phyloP scores from a whole-genome alignment of 1,140 invertebrate species.

The Archegozetes longisetosus region DNA sequence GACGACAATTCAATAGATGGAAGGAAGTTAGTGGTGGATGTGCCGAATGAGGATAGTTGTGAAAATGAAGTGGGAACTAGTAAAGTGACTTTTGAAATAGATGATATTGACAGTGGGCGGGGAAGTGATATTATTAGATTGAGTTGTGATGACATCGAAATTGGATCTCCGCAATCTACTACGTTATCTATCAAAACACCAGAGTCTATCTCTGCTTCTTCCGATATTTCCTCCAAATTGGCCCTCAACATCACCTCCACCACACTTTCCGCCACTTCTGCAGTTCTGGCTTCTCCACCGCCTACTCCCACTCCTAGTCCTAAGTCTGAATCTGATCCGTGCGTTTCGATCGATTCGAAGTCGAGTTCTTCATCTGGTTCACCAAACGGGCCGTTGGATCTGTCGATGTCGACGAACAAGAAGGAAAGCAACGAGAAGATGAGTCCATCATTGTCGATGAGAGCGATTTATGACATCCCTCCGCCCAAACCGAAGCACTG shows the following conservation, averaged over 20 bases:
- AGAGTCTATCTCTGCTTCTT: neutral
- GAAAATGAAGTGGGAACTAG: neutral
- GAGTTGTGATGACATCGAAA: too few species aligned
- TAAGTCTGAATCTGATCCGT: neutral
- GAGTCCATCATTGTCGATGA: neutral
- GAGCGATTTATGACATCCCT: neutral
- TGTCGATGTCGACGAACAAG: constrained; percentile 14
- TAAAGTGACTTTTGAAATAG: too few species aligned
- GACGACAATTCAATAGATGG: neutral
- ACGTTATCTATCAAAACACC: too few species aligned
- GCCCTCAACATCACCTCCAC: neutral
- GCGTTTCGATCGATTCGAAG: neutral
- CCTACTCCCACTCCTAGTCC: neutral
- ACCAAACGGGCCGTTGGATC: constrained; percentile 15
- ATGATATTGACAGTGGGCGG: neutral
- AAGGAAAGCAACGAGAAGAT: constrained; percentile 6
- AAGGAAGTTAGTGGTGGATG: neutral
- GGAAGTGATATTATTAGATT: too few species aligned
- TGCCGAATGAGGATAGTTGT: neutral
- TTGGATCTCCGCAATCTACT: too few species aligned
- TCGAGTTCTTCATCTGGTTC: neutral
- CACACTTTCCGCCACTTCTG: neutral
- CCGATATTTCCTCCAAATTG: neutral
- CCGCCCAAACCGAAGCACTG: constrained; percentile 10
- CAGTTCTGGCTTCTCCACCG: neutral